Base-by-base conservation (phyloP, 23 tunicate genomes). In the Pegea sp. region DNA sequence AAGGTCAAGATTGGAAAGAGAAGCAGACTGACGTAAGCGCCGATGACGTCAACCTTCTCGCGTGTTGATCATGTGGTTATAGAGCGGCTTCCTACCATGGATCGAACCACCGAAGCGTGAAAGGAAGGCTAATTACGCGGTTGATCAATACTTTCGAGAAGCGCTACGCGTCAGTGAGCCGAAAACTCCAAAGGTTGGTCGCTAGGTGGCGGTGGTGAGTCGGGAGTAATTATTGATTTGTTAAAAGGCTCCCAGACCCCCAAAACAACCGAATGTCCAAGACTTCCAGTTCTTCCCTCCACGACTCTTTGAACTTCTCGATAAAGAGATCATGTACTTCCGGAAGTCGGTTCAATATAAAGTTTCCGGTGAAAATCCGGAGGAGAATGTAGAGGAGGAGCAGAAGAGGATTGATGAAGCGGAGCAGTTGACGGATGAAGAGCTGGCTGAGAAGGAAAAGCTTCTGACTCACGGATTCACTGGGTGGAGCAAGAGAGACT, bases 101-200 rank as follows among this genome's bases (percentile, higher is more conserved):
- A 89, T 89, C 30, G 98, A 89, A 62, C 98, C 98, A 1, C 98
- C 98, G 1, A 89, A 89, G 42, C 65, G 98, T 3, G 98, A 89
- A 42, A 44, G 98, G 26, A 89, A 89, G 43, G 98, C 98, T 7
- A 89, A 89, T 58, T 89, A 89, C 33, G 90, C 90, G 16, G 98
- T 89, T 48, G 98, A 89, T 49, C 98, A 89, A 51, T 89, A 89
- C 44, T 89, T 77, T 81, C 60, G 88, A 25, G 98, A 89, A 52
- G 98, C 98, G 16, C 78, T 89, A 21, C 56, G 98, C 19, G 71
- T 67, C 42, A 77, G 69, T 33, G 95, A 84, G 34, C 95, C 95
- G 22, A 84, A 84, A 52, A 76, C 86, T n/a, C 86, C 95, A 19
- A 84, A 84, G 69, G 88, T 76, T 67, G 4, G 44, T 56, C n/a